phyloP scores from a whole-genome alignment of 1,140 invertebrate genomes.

The Drosophila sp. region DNA sequence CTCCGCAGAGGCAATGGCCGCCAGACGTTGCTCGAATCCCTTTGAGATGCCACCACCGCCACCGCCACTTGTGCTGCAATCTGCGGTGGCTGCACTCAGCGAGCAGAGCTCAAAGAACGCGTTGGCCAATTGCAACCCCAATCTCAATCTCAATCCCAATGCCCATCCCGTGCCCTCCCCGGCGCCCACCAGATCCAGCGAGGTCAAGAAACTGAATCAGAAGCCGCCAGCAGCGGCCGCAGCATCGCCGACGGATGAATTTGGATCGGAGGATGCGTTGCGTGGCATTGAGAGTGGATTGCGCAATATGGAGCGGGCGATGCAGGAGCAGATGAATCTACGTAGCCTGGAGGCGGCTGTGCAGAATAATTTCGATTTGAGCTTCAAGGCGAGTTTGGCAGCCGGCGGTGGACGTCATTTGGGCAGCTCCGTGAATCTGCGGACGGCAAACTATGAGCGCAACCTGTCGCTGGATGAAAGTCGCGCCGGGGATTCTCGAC shows the following conservation, averaged over 20 bases:
- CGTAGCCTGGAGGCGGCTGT: slow-evolving; percentile 74
- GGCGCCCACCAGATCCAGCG: slow-evolving; percentile 73
- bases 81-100: slow-evolving; percentile 64
- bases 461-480: slow-evolving; percentile 77
- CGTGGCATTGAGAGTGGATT: slow-evolving; percentile 83
- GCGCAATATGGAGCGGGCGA: slow-evolving; percentile 84
- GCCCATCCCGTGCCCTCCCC: slow-evolving; percentile 70
- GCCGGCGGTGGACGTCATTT: slow-evolving; percentile 58
- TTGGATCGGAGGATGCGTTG: slow-evolving; percentile 83
- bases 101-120: slow-evolving; percentile 71
- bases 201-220: slow-evolving; percentile 72
- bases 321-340: slow-evolving; percentile 84
- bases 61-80: slow-evolving; percentile 65
- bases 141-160: no score
- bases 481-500: slow-evolving; percentile 66
- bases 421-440: slow-evolving; percentile 72
- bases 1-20: slow-evolving; percentile 64
- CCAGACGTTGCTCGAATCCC: slow-evolving; percentile 74
- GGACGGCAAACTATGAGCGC: slow-evolving; percentile 68
- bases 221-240: slow-evolving; percentile 23
- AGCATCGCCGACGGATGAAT: slow-evolving; percentile 79
- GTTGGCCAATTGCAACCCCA: slow-evolving; percentile 25
- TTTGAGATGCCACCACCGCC: slow-evolving; percentile 75
- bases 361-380: slow-evolving; percentile 81
- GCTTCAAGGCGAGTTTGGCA: slow-evolving; percentile 75